These are phyloP conservation scores for Toxostoma redivivum DNA, from an alignment of 2,113 vertebrate species.

Conservation along the genomic window DNA sequence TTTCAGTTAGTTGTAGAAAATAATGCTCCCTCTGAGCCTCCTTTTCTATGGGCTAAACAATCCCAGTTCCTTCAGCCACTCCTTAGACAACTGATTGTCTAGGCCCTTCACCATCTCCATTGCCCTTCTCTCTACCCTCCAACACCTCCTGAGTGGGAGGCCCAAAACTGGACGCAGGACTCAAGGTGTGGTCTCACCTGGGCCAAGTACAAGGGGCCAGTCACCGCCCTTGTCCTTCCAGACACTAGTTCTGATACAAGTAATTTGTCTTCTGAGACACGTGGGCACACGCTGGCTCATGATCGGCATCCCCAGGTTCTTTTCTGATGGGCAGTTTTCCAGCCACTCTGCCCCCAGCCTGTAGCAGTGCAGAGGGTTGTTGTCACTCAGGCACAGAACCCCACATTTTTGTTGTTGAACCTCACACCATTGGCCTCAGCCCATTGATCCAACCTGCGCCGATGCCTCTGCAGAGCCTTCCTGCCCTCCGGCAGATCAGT, in stretches of 20 bases:
- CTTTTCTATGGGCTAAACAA: neutral
- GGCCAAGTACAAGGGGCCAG: too few relatives aligned
- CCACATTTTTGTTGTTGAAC: neutral
- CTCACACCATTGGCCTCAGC: too few relatives aligned
- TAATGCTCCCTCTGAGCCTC: too few relatives aligned
- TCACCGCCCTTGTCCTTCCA: neutral
- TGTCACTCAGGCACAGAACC: neutral
- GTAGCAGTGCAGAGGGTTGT: neutral
- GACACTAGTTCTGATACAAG: neutral
- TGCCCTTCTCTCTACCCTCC: neutral
- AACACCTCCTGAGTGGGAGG: too few relatives aligned
- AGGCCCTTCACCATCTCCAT: neutral
- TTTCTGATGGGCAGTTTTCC: neutral
- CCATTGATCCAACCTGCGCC: neutral
- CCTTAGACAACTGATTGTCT: neutral
- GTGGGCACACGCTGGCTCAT: fast-evolving
- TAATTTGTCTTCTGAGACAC: neutral
- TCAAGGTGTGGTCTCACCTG: neutral
- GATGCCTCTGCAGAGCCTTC: neutral
- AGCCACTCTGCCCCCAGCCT: neutral
- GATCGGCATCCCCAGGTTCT: neutral
- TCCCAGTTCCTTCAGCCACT: neutral
- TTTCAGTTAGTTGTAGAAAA: neutral
- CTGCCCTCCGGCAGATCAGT: neutral
- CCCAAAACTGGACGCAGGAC: neutral